Evolutionary conservation across 2,113 vertebrate genomes (phyloP).

Genomic region (Euleptes europaea): DNA sequence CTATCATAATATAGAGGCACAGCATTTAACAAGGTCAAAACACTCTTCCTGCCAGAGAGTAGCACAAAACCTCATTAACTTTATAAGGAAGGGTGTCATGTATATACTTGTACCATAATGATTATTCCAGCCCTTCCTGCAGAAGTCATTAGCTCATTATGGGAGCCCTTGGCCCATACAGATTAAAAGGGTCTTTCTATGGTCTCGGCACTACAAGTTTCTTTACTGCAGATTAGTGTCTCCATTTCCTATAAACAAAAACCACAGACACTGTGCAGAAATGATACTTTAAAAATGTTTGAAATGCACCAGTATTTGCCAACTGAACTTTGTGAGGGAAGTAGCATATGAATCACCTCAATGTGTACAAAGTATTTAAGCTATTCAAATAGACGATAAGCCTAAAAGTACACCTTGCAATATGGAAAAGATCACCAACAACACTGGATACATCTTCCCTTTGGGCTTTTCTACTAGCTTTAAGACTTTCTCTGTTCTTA

Average conservation of each 20-base stretch:
- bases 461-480: not conserved
- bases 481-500: not conserved
- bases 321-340: not conserved
- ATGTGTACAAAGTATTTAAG: not conserved
- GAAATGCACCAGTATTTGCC: not conserved
- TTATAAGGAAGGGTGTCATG: not conserved
- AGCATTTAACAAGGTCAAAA: constrained; percentile 4
- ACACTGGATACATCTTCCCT: not conserved
- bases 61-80: not conserved
- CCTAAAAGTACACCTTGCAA: not conserved
- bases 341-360: not conserved
- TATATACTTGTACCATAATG: not conserved
- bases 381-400: not conserved
- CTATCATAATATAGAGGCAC: not conserved
- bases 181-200: not conserved
- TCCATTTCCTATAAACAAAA: constrained; percentile 4
- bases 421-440: constrained; percentile 1
- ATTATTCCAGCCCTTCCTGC: not conserved
- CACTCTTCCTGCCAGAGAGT: not conserved
- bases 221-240: not conserved
- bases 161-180: not conserved
- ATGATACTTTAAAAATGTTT: constrained; percentile 3
- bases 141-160: not conserved
- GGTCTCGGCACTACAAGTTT: not conserved
- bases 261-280: not conserved